Evolutionary conservation across 2,797 vertebrate species (phyloP).

Genomic region (Siniperca scherzeri): DNA sequence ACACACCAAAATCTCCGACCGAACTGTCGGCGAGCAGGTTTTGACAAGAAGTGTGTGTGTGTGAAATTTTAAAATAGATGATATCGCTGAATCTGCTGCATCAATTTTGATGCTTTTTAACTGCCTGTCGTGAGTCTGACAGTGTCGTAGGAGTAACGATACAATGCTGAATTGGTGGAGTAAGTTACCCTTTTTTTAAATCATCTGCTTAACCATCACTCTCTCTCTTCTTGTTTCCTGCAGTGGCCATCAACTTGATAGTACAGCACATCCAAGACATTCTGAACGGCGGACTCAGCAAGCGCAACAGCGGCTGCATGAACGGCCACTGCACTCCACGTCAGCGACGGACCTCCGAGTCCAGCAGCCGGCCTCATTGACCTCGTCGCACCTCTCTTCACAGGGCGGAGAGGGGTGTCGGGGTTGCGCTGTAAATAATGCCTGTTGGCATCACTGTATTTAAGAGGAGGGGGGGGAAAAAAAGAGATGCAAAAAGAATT

Average conservation of each 20-base stretch:
- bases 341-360: constrained; percentile 92
- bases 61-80: no score
- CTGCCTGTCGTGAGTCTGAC: not conserved
- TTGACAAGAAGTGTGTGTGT: no score
- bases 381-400: constrained; percentile 75
- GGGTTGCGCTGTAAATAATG: constrained; percentile 79
- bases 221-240: not conserved
- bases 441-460: constrained; percentile 78
- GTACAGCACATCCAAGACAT: constrained; percentile 99
- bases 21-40: no score
- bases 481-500: constrained; percentile 72
- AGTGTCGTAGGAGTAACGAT: no score
- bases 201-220: not conserved
- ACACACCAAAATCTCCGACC: no score
- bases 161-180: no score
- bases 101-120: not conserved
- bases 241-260: constrained; percentile 99
- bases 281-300: constrained; percentile 92
- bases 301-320: constrained; percentile 91
- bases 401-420: constrained; percentile 71
- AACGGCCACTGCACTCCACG: constrained; percentile 89
- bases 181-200: not conserved
- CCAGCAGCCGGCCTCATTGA: constrained; percentile 97
- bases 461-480: constrained; percentile 47
- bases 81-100: not conserved